These are phyloP conservation scores for Microcebus ravelobensis DNA, from an alignment of 2,113 vertebrate species.

Conservation along the genomic window DNA sequence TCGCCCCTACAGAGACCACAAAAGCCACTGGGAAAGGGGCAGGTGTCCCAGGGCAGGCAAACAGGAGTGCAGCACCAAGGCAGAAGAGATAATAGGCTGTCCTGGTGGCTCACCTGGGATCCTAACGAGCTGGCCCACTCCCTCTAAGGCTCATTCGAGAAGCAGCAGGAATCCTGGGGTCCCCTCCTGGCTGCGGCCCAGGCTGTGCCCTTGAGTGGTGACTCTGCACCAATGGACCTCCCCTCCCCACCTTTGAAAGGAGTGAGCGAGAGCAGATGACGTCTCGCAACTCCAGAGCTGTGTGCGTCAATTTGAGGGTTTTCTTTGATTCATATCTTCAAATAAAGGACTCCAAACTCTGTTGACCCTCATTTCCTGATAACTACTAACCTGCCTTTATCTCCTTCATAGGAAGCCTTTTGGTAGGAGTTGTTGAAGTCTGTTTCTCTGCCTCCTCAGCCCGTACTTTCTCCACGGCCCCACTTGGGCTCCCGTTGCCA, in stretches of 20 bases:
- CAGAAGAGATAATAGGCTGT: not conserved
- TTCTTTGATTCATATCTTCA: not conserved
- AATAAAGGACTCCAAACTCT: not conserved
- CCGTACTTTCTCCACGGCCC: not conserved
- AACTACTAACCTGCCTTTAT: not conserved
- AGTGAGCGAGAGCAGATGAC: not conserved
- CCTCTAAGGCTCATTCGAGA: not conserved
- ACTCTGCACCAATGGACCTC: not conserved
- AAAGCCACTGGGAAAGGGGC: not conserved
- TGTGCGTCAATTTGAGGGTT: not conserved
- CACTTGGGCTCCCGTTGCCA: not conserved
- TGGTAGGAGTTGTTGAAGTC: not conserved
- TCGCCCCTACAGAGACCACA: not conserved
- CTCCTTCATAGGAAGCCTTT: not conserved
- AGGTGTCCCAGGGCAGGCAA: not conserved
- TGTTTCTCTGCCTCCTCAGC: not conserved
- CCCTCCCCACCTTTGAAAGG: not conserved
- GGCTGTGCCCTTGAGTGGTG: not conserved
- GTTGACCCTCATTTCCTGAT: not conserved
- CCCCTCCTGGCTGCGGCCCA: not conserved
- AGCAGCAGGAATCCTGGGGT: not conserved
- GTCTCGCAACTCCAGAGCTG: not conserved
- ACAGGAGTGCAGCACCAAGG: accelerated
- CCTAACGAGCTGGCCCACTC: not conserved
- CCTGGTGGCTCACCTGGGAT: not conserved